Evolutionary conservation across 2,888 invertebrate species (phyloP), one percentile per base, ranked within the genome.

Genomic region (Caradrina clavipalpis): DNA sequence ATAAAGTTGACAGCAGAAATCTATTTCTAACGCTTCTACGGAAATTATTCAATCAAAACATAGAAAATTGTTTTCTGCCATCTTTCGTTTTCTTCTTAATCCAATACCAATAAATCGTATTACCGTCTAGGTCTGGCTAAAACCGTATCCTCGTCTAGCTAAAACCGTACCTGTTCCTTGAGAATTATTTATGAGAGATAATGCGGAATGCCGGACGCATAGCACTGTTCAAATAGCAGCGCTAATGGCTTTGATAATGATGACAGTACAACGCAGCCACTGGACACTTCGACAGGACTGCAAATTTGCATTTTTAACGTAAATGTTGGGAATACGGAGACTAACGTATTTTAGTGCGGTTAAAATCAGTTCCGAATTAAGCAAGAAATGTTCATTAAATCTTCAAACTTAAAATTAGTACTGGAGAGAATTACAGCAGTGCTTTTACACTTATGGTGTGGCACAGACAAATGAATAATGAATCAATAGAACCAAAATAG

Each of bases 181-280:
- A n/a, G 3, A 15, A 11, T 54, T 49, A 49, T 50, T 31, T 47
- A 42, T 17, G 35, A 13, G 11, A 73, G 17, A 35, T 13, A 22
- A 22, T 50, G 11, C n/a, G 22, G 6, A 13, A 10, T 11, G 1
- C 11, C n/a, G 39, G 42, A 31, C 17, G 42, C 15, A 13, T 47
- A 39, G 21, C 35, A 47, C 22, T 19, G 35, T 49, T 22, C 1
- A 26, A 55, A 55, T 39, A 55, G 17, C 21, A 17, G 19, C 15
- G 22, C 21, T 49, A 45, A 73, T 49, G 19, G 54, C 35, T 2
- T 3, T 22, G 6, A 1, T 49, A 72, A 61, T 51, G 7, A 15
- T 26, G 39, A 73, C n/a, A 61, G 19, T 39, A 31, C 31, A 39
- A 54, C 53, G 53, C 45, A 45, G 0, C 13, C 47, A 54, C 39